phyloP scores from a whole-genome alignment of 2,113 vertebrate species.

The Catharus fuscescens region DNA sequence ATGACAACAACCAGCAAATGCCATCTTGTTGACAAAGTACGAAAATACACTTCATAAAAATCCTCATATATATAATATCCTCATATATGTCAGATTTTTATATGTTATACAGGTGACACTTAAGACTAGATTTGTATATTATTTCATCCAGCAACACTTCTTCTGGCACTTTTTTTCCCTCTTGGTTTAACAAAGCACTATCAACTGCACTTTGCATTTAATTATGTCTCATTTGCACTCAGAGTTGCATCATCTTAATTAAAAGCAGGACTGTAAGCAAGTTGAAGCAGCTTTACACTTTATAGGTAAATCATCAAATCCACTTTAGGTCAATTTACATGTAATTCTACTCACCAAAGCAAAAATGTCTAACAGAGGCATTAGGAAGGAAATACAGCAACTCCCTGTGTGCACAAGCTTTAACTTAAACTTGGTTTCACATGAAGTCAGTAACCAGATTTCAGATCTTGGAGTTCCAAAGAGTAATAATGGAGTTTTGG shows the following conservation, averaged over 20 bases:
- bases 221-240: not conserved
- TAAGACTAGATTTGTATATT: not conserved
- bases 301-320: not conserved
- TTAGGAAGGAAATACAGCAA: not conserved
- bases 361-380: not conserved
- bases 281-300: not conserved
- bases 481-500: rapidly evolving
- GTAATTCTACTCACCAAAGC: not conserved
- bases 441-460: not conserved
- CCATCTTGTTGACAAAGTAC: not conserved
- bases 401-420: not conserved
- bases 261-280: not conserved
- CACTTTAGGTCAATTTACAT: not conserved
- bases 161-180: not conserved
- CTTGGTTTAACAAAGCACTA: not conserved
- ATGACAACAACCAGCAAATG: not conserved
- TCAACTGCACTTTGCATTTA: not conserved
- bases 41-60: not conserved
- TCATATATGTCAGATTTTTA: not conserved
- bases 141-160: not conserved
- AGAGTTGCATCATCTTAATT: not conserved
- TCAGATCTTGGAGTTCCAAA: not conserved
- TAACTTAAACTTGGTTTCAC: not conserved
- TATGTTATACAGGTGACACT: not conserved
- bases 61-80: too few species aligned